phyloP scores from a whole-genome alignment of 2,888 invertebrate species.

The Lochmaea crataegi region DNA sequence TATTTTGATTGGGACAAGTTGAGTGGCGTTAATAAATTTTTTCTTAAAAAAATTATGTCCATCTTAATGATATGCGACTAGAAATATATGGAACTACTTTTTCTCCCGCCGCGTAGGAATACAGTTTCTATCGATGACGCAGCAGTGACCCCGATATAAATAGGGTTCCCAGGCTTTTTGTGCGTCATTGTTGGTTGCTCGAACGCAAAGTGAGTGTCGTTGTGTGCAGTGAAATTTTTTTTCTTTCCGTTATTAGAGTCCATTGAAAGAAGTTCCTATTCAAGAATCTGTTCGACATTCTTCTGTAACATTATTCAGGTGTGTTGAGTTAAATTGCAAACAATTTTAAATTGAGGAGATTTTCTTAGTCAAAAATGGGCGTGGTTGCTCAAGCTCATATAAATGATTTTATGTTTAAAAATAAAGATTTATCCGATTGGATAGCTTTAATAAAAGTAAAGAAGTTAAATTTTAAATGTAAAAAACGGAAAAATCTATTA shows the following conservation, averaged over 20 bases:
- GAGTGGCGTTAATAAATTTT: neutral
- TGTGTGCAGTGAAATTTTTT: constrained; percentile 36
- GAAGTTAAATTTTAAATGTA: constrained; percentile 70
- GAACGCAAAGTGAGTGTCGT: constrained; percentile 33
- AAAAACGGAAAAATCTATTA: constrained; percentile 72
- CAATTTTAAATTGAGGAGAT: constrained; percentile 50
- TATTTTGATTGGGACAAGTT: neutral
- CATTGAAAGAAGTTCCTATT: neutral
- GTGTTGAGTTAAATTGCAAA: constrained; percentile 49
- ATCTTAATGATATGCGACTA: neutral
- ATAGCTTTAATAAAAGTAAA: constrained; percentile 74
- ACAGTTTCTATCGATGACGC: constrained; percentile 42
- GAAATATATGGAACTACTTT: constrained; percentile 50
- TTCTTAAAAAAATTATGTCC: neutral
- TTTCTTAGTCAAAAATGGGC: constrained; percentile 53
- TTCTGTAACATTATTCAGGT: constrained; percentile 46
- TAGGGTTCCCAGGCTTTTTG: constrained; percentile 36
- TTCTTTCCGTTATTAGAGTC: neutral
- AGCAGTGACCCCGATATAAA: constrained; percentile 51
- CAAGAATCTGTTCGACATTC: neutral
- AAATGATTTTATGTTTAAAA: constrained; percentile 59
- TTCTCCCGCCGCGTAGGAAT: constrained; percentile 53
- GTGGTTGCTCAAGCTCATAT: constrained; percentile 41
- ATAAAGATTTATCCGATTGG: constrained; percentile 72
- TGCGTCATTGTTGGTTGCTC: constrained; percentile 42